Conservation (phyloP, 2,888 invertebrate genomes). For the Euplexia lucipara region DNA sequence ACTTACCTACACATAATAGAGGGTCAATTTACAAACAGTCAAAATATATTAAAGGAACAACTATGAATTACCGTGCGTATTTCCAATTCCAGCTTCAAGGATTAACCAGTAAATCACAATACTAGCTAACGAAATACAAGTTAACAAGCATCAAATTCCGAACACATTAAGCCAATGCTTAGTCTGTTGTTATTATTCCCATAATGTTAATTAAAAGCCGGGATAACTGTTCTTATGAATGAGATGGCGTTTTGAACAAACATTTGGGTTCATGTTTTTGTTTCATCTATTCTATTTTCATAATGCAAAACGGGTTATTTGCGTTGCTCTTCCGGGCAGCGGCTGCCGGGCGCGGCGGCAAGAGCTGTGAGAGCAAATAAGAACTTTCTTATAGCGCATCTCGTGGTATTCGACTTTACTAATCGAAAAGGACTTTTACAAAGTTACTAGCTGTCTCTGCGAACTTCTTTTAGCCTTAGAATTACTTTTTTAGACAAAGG, state of each 20-base stretch:
- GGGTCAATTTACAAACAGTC: neutral
- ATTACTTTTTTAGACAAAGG: no score
- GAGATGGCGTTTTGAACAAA: constrained; percentile 71
- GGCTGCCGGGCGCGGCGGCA: constrained; percentile 36
- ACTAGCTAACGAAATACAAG: constrained; percentile 15
- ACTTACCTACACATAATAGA: no score
- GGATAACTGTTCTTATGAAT: constrained; percentile 69
- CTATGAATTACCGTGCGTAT: neutral
- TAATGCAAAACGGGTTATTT: constrained; percentile 85
- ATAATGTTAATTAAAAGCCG: constrained; percentile 72
- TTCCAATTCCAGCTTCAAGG: neutral
- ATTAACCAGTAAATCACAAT: constrained; percentile 6
- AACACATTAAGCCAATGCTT: constrained; percentile 15
- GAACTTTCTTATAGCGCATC: constrained; percentile 75
- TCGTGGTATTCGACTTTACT: constrained; percentile 36
- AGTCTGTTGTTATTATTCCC: constrained; percentile 60
- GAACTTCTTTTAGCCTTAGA: no score
- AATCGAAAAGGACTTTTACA: constrained; percentile 37
- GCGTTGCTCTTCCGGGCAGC: constrained; percentile 77
- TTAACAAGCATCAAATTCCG: constrained; percentile 29
- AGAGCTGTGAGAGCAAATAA: constrained; percentile 69
- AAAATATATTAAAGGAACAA: neutral
- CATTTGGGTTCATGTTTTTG: constrained; percentile 74
- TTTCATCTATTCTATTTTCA: constrained; percentile 81
- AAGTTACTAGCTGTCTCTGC: no score